These are phyloP conservation scores for Microctenopoma lineatum DNA, from an alignment of 2,797 vertebrate species.

Conservation along the genomic window DNA sequence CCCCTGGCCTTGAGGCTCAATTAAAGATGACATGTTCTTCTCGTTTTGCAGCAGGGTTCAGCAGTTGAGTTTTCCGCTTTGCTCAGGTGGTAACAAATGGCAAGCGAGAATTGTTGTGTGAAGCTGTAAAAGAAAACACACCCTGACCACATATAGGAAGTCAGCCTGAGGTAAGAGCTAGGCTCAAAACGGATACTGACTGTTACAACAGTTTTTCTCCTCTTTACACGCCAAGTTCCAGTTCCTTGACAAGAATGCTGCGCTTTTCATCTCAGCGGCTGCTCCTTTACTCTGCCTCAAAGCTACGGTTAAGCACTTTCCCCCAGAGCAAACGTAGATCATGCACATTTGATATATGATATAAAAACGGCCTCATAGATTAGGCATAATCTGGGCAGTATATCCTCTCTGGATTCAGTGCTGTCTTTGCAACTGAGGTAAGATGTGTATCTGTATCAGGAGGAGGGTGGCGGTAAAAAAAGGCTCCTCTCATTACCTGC, in stretches of 20 bases:
- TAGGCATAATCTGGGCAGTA: constrained; percentile 55
- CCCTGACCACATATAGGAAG: constrained; percentile 77
- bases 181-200: constrained; percentile 69
- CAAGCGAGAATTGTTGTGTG: constrained; percentile 54
- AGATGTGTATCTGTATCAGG: constrained; percentile 40
- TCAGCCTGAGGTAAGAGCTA: constrained; percentile 73
- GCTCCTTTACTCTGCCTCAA: constrained; percentile 19
- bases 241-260: constrained; percentile 49
- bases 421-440: constrained; percentile 28
- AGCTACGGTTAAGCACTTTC: constrained; percentile 14
- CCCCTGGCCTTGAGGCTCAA: constrained; percentile 28
- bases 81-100: constrained; percentile 57
- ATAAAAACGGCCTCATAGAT: constrained; percentile 40
- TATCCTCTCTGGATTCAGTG: constrained; percentile 46
- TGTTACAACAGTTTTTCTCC: constrained; percentile 69
- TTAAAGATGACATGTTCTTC: constrained; percentile 38
- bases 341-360: constrained; percentile 54
- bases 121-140: constrained; percentile 66
- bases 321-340: constrained; percentile 32
- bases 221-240: constrained; percentile 58
- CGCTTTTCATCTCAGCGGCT: constrained; percentile 21
- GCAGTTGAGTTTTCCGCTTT: constrained; percentile 48
- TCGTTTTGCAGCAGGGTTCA: constrained; percentile 10
- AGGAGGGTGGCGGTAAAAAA: constrained; percentile 50
- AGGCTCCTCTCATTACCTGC: constrained; percentile 51